Evolutionary conservation across 2,888 invertebrate genomes (phyloP).

Genomic region (Pharmacophagus antenor): DNA sequence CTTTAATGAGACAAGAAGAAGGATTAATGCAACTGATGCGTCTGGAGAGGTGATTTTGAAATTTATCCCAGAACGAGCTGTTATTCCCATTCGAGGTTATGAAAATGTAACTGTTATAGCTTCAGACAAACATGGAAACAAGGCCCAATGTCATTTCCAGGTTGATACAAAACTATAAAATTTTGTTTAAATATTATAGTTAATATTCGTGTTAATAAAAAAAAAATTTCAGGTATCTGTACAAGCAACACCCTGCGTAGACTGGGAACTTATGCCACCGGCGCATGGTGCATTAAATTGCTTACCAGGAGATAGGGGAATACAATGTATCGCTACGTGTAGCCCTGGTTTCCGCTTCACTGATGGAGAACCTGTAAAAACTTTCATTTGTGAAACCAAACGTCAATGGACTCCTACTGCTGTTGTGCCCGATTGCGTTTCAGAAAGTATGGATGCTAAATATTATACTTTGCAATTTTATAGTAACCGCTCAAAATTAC

Average conservation of each 20-base stretch:
- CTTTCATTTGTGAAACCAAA: slow-evolving; percentile 90
- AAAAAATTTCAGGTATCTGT: slow-evolving; percentile 84
- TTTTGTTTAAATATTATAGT: neutral
- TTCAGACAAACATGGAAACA: slow-evolving; percentile 92
- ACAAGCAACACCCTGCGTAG: slow-evolving; percentile 95
- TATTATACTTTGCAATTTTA: neutral
- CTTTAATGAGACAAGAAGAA: slow-evolving; percentile 92
- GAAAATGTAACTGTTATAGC: slow-evolving; percentile 96
- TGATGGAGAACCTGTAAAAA: slow-evolving; percentile 93
- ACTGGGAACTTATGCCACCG: slow-evolving; percentile 95
- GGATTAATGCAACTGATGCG: slow-evolving; percentile 92
- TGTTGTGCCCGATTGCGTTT: slow-evolving; percentile 96
- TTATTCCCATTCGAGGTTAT: slow-evolving; percentile 91
- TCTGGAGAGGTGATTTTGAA: slow-evolving; percentile 92
- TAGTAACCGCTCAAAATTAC: neutral
- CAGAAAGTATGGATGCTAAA: slow-evolving; percentile 84
- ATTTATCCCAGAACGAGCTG: slow-evolving; percentile 91
- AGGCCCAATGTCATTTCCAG: slow-evolving; percentile 95
- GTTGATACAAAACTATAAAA: slow-evolving; percentile 58
- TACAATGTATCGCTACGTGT: slow-evolving; percentile 94
- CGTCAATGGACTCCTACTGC: slow-evolving; percentile 92
- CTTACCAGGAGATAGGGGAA: slow-evolving; percentile 88
- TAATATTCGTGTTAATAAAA: neutral
- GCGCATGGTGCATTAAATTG: slow-evolving; percentile 94
- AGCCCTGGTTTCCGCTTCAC: slow-evolving; percentile 94